Conservation (phyloP, 2,797 vertebrate species). For the Centropyge bicolor region DNA sequence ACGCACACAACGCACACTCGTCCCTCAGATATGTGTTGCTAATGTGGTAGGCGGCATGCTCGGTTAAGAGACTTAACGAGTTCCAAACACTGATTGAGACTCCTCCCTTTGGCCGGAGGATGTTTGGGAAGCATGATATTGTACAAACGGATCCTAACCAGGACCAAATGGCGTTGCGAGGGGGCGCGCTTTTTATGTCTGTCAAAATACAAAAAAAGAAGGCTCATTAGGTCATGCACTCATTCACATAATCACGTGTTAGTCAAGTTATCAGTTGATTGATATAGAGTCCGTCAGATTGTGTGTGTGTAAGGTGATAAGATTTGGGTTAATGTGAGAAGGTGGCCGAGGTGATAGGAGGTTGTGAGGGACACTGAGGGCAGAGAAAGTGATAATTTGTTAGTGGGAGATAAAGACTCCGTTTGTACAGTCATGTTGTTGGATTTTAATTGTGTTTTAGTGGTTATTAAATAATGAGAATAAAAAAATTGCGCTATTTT, state of each 20-base stretch:
- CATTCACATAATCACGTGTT: constrained; percentile 53
- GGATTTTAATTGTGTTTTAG: constrained; percentile 5
- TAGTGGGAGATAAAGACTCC: constrained; percentile 56
- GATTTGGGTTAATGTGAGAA: constrained; percentile 71
- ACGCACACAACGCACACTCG: constrained; percentile 64
- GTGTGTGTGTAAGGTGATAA: constrained; percentile 67
- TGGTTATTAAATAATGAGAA: constrained; percentile 3
- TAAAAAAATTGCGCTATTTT: not conserved
- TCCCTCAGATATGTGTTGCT: constrained; percentile 71
- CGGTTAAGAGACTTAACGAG: constrained; percentile 70
- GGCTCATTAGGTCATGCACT: constrained; percentile 24
- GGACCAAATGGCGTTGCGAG: constrained; percentile 66
- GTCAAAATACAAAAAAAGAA: constrained; percentile 41
- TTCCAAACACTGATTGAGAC: constrained; percentile 76
- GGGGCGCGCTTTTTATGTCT: constrained; percentile 1
- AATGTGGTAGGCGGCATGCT: constrained; percentile 76
- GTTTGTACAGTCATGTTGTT: not conserved
- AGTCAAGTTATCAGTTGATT: constrained; percentile 61
- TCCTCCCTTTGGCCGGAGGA: constrained; percentile 54
- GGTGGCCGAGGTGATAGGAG: constrained; percentile 61
- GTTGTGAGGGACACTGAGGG: constrained; percentile 45
- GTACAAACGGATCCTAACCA: constrained; percentile 61
- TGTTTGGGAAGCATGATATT: constrained; percentile 60
- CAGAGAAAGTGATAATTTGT: constrained; percentile 73
- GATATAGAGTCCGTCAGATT: constrained; percentile 46